Percentiles rank a stretch among this genome's conserved stretches.
Conservation (phyloP, 2,113 vertebrate genomes). For the Oenanthe melanoleuca region DNA sequence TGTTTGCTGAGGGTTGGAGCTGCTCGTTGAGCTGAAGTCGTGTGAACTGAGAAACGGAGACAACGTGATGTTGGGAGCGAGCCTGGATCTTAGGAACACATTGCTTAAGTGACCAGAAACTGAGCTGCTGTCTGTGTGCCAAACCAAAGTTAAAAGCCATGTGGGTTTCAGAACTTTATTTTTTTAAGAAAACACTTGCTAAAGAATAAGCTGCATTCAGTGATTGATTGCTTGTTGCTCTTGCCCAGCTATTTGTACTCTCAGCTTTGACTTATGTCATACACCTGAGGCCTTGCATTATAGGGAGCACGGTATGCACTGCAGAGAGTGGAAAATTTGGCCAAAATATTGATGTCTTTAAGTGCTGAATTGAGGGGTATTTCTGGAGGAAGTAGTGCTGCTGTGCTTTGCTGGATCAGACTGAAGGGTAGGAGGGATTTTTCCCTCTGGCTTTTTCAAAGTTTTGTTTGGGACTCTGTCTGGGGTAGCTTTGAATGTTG, state of each 20-base stretch:
- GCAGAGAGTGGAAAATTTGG: neutral
- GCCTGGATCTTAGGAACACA: neutral
- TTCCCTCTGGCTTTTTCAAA: neutral
- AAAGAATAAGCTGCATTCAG: neutral
- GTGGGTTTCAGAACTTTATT: neutral
- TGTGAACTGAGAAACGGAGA: neutral
- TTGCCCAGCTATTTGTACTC: neutral
- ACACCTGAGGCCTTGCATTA: neutral
- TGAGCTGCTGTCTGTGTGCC: neutral
- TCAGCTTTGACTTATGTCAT: neutral
- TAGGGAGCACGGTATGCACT: neutral
- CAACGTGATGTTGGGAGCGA: neutral
- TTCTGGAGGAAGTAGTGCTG: neutral
- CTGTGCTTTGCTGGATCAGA: neutral
- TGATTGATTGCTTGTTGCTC: neutral
- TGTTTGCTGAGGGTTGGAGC: neutral
- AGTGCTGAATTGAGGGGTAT: neutral
- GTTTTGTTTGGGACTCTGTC: neutral
- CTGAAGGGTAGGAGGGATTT: neutral
- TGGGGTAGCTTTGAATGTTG: neutral
- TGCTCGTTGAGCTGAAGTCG: neutral
- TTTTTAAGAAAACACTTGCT: neutral
- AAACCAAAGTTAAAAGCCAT: constrained; percentile 16
- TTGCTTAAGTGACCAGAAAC: neutral
- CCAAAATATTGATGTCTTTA: neutral